Base-by-base conservation (phyloP, 1,140 invertebrate species). In the Tigriopus japonicus region DNA sequence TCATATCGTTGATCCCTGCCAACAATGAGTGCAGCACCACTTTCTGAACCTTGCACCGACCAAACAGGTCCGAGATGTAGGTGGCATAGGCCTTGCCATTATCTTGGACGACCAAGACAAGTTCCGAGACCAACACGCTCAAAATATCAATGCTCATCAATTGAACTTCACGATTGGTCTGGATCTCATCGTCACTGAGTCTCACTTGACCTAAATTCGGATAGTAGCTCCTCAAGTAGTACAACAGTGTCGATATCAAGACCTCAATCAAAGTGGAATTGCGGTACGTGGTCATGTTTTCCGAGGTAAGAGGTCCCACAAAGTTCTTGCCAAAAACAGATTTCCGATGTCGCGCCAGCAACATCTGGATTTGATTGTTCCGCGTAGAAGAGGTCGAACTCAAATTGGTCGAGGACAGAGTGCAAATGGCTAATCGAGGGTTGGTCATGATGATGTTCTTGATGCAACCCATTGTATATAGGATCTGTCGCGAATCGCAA, bases 221-320 rank as follows among this genome's bases (percentile, higher is more conserved):
- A 71, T 87, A 91, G 67, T 85, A 90, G 54, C 84, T 85, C 52
- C 86, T 74, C 0, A 86, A 77, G 68, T 82, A 87, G 69, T 87
- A 86, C 55, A 91, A 72, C 69, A 84, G 85, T 23, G 85, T 74
- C 0, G 80, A 81, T 59, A 92, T 80, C 15, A 90, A 69, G 14
- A 87, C 77, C 70, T 91, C 87, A 35, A 91, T 71, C 67, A 87
- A 87, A 81, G 87, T 90, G 66, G 80, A 84, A 52, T 82, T 86
- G 1, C 85, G 69, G 65, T 72, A 75, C 58, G 70, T 71, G 51
- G 69, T 72, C 53, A 73, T 64, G 41, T 78, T 69, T 49, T 77
- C 75, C 49, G 71, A 71, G 1, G 80, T 68, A 56, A 73, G 65
- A 53, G 83, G 82, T 6, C 84, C 83, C 62, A 79, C 76, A 70